Evolutionary conservation across 2,113 vertebrate species (phyloP).

Genomic region (Clarias magur): DNA sequence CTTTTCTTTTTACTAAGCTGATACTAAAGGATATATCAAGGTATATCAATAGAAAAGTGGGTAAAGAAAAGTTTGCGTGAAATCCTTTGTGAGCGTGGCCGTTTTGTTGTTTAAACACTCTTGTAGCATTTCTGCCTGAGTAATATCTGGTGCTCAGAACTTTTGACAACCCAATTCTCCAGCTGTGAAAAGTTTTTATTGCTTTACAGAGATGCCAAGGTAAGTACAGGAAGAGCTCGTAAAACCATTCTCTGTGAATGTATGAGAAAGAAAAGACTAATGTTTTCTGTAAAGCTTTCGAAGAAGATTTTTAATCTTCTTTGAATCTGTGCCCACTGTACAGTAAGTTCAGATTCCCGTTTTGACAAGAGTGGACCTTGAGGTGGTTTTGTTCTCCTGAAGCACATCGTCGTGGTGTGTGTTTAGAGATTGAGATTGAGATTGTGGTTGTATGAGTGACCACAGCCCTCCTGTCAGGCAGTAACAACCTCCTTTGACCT

Average conservation of each 20-base stretch:
- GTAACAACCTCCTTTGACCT: neutral
- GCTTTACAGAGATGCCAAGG: slow-evolving; percentile 11
- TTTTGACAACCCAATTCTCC: slow-evolving; percentile 37
- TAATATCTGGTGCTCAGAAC: slow-evolving; percentile 24
- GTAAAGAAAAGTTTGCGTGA: slow-evolving; percentile 10
- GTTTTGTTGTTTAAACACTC: slow-evolving; percentile 1
- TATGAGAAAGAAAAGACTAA: neutral
- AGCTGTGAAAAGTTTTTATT: slow-evolving; percentile 20
- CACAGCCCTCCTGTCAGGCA: neutral
- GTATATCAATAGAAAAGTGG: neutral
- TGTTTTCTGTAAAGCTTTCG: neutral
- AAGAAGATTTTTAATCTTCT: neutral
- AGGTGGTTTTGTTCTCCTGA: neutral
- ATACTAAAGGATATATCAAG: slow-evolving; percentile 10
- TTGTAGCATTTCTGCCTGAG: neutral
- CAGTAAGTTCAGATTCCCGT: neutral
- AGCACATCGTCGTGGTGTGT: neutral
- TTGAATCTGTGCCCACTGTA: neutral
- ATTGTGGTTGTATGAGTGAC: too few relatives aligned
- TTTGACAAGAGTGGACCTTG: neutral
- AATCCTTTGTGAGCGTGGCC: slow-evolving; percentile 8
- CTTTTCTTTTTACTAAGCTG: neutral
- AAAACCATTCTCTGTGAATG: neutral
- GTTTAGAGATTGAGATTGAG: neutral
- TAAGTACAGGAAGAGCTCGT: neutral